These are phyloP conservation scores for Eidolon dupreanum DNA, from an alignment of 2,797 vertebrate genomes.

Conservation along the genomic window DNA sequence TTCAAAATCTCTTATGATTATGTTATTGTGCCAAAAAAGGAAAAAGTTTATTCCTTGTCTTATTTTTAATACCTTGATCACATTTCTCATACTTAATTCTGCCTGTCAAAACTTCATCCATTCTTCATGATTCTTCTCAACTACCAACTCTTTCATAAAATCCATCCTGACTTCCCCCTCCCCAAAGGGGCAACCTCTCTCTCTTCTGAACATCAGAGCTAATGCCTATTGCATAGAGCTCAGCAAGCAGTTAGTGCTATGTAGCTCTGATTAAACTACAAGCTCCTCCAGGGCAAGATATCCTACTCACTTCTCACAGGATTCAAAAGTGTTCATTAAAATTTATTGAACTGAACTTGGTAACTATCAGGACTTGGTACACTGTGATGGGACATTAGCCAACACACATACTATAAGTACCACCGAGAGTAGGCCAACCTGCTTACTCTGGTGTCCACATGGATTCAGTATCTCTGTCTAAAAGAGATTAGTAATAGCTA, in stretches of 20 bases:
- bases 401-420: not conserved
- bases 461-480: not conserved
- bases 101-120: not conserved
- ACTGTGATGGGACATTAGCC: not conserved
- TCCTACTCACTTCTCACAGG: not conserved
- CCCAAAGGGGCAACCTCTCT: not conserved
- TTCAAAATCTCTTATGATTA: not conserved
- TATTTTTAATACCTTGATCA: not conserved
- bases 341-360: not conserved
- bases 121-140: constrained; percentile 33
- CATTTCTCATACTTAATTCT: not conserved
- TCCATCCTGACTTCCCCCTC: not conserved
- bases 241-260: not conserved
- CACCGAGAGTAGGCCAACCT: not conserved
- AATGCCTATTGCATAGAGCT: not conserved
- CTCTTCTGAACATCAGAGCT: not conserved
- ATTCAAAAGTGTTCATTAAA: not conserved
- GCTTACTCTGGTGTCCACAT: not conserved
- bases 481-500: not conserved
- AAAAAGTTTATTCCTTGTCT: not conserved
- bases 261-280: not conserved
- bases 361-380: not conserved
- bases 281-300: not conserved
- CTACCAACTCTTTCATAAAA: not conserved
- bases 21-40: not conserved